Evolutionary conservation across 2,797 vertebrate species (phyloP).

Genomic region (Malurus leucopterus): DNA sequence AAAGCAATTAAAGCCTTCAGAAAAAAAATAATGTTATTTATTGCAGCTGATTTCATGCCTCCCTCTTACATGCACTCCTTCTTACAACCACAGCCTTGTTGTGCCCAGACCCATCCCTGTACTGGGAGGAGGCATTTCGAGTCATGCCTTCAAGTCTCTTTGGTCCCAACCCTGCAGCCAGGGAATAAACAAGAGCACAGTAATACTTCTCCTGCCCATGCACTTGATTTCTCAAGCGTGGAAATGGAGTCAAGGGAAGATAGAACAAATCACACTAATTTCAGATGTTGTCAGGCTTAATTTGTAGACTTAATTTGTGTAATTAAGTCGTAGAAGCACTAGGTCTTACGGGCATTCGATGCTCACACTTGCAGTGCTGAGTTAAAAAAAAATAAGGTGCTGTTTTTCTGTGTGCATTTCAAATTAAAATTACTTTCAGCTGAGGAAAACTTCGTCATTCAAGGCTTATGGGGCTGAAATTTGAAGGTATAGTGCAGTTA

Average conservation of each 20-base stretch:
- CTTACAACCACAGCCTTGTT: neutral
- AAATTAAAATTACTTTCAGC: neutral
- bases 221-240: neutral
- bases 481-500: neutral
- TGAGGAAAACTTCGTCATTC: neutral
- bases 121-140: neutral
- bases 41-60: slow-evolving; percentile 12
- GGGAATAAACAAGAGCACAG: neutral
- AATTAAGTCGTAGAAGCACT: neutral
- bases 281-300: neutral
- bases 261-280: neutral
- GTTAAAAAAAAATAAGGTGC: neutral
- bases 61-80: neutral
- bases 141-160: neutral
- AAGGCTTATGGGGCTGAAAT: neutral
- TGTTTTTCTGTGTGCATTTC: neutral
- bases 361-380: neutral
- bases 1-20: neutral
- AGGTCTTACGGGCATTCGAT: neutral
- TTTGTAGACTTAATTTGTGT: neutral
- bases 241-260: neutral
- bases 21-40: neutral
- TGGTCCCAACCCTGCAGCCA: neutral
- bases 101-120: neutral
- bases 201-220: neutral